Evolutionary conservation across 2,888 invertebrate genomes (phyloP), one percentile per base, ranked within the genome.

Genomic region (Drosophila planitibia): DNA sequence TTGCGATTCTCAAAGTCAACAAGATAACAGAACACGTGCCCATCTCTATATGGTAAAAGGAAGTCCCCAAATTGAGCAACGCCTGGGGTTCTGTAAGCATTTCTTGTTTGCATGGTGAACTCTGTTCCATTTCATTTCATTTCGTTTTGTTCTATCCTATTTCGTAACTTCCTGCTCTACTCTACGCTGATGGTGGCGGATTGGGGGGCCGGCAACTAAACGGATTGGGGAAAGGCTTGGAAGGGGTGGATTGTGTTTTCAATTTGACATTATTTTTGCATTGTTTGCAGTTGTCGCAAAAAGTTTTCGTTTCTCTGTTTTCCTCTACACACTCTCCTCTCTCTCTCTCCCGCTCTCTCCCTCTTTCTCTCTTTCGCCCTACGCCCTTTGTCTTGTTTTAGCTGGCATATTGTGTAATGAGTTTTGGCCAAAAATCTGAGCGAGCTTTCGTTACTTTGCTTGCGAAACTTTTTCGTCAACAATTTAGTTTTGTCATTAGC

Each of bases 261-360:
- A 69, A 74, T 74, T 74, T 70, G 35, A 54, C 69, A 78, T 82
- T 82, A 76, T 79, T 80, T 73, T 44, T 58, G 79, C 74, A 76
- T 81, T 84, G 76, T 81, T 76, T 72, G 76, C 54, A 66, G 64
- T 83, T 83, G 68, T 67, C 68, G 68, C 66, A 59, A 70, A 74
- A 67, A 78, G 33, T 57, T 39, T 67, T 33, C 30, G 28, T 47
- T 41, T 41, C 60, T 28, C 59, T 22, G 14, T 57, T 22, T 41
- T 28, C 25, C 55, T 25, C n/a, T 19, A 19, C 37, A 19, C 51
- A 30, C 51, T 19, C 16, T 32, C 4, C 12, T 1, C 19, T 1
- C 16, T 32, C 10, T 19, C 30, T 14, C 47, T 32, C 32, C 19
- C 28, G 28, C 7, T n/a, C 30, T 35, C 16, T 19, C 51, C 6